Evolutionary conservation across 2,888 invertebrate genomes (phyloP).

Genomic region (Diabrotica balteata): DNA sequence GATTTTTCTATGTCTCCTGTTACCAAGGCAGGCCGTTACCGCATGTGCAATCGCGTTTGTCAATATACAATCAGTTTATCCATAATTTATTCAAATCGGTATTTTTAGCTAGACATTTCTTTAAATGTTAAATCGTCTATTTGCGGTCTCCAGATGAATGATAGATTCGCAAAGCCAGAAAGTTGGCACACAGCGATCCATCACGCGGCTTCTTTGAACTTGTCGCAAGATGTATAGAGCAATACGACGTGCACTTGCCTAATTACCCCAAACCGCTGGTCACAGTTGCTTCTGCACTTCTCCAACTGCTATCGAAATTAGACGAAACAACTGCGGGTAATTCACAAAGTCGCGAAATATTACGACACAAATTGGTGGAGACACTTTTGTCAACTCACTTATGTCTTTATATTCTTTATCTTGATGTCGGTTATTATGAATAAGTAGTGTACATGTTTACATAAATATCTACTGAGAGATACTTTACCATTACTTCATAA

Average conservation of each 20-base stretch:
- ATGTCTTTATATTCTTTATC: slow-evolving; percentile 13
- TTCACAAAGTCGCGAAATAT: slow-evolving; percentile 30
- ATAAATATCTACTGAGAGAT: too few species aligned
- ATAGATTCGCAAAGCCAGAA: slow-evolving; percentile 42
- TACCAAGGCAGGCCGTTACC: too few species aligned
- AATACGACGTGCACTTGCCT: slow-evolving; percentile 38
- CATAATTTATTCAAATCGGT: background rate
- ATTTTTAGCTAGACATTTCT: background rate
- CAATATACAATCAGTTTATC: background rate
- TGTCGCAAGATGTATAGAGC: slow-evolving; percentile 35
- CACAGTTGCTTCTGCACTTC: slow-evolving; percentile 27
- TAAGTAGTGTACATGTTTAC: too few species aligned
- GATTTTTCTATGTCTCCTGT: too few species aligned
- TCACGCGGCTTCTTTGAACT: slow-evolving; percentile 44
- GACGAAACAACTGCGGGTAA: slow-evolving; percentile 31
- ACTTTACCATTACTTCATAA: too few species aligned
- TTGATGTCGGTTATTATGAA: background rate
- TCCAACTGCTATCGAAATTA: slow-evolving; percentile 23
- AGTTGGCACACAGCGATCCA: slow-evolving; percentile 37
- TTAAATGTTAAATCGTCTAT: slow-evolving; percentile 14
- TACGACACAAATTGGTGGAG: slow-evolving; percentile 23
- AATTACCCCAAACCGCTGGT: slow-evolving; percentile 42
- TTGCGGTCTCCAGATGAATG: slow-evolving; percentile 31
- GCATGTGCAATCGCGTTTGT: too few species aligned
- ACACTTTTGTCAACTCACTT: slow-evolving; percentile 18